Percentiles rank a stretch among this genome's conserved stretches.
phyloP scores from a whole-genome alignment of 92 coral and sea anemone species.

The Palythoa grandiflora region DNA sequence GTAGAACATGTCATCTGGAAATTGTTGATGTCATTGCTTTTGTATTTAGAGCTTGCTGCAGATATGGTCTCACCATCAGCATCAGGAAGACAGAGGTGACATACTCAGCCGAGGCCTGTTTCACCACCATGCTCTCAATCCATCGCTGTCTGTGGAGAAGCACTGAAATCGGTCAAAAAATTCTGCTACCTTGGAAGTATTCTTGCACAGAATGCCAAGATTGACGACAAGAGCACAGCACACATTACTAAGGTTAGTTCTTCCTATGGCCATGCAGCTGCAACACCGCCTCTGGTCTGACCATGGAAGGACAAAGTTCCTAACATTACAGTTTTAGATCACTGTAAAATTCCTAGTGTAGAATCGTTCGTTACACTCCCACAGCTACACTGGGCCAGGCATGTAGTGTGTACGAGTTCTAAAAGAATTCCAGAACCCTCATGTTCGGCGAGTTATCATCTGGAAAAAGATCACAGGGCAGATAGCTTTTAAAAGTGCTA shows the following conservation, averaged over 20 bases:
- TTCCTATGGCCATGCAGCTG: neutral
- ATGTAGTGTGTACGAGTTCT: neutral
- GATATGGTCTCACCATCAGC: too few species aligned
- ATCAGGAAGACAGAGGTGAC: too few species aligned
- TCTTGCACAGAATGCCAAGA: neutral
- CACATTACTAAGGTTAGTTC: neutral
- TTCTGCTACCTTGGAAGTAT: neutral
- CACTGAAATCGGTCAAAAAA: neutral
- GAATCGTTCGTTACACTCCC: neutral
- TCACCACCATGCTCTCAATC: neutral
- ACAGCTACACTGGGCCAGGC: neutral
- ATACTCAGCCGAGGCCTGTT: neutral
- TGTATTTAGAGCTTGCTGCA: too few species aligned
- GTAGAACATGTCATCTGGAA: too few species aligned
- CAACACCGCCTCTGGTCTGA: slow-evolving; percentile 8
- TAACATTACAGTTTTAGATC: neutral
- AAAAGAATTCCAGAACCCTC: neutral
- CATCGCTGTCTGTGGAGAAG: neutral
- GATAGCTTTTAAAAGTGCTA: neutral
- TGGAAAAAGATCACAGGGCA: neutral
- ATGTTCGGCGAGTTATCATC: neutral
- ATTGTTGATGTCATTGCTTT: too few species aligned
- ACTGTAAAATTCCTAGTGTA: neutral
- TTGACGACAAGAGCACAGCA: neutral
- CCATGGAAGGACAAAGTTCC: neutral